Evolutionary conservation across 2,797 vertebrate genomes (phyloP).

Genomic region (Hemibagrus guttatus): DNA sequence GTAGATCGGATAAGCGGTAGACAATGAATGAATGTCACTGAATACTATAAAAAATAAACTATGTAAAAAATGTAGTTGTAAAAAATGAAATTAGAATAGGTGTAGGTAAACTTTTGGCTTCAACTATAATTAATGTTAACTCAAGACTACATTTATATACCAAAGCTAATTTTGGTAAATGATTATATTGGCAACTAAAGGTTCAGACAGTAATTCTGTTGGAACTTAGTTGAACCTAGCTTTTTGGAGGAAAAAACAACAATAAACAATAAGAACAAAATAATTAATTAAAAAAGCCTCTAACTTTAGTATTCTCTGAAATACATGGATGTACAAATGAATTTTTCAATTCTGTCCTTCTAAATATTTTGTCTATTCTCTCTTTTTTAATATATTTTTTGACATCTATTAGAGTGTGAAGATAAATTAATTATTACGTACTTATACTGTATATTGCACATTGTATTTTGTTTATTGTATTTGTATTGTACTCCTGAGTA

Average conservation of each 20-base stretch:
- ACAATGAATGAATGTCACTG: no score
- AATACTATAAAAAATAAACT: no score
- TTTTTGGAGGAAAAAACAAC: background rate
- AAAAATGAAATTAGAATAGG: no score
- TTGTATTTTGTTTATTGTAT: background rate
- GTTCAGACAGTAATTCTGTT: background rate
- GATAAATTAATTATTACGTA: background rate
- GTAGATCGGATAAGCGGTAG: no score
- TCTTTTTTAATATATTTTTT: background rate
- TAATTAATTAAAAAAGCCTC: background rate
- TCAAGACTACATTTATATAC: background rate
- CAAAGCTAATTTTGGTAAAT: background rate
- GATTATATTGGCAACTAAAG: background rate
- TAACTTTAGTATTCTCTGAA: background rate
- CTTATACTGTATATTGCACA: background rate
- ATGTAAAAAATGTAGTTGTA: no score
- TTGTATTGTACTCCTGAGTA: background rate
- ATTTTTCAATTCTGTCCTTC: background rate
- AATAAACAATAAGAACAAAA: no score
- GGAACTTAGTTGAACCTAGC: background rate
- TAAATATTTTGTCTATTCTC: background rate
- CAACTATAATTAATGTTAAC: background rate
- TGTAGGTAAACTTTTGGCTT: no score
- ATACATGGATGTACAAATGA: background rate
- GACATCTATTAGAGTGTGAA: background rate